Base-by-base conservation (phyloP, 37 sponge, comb jelly and placozoan species). In the Petrosia ficiformis region DNA sequence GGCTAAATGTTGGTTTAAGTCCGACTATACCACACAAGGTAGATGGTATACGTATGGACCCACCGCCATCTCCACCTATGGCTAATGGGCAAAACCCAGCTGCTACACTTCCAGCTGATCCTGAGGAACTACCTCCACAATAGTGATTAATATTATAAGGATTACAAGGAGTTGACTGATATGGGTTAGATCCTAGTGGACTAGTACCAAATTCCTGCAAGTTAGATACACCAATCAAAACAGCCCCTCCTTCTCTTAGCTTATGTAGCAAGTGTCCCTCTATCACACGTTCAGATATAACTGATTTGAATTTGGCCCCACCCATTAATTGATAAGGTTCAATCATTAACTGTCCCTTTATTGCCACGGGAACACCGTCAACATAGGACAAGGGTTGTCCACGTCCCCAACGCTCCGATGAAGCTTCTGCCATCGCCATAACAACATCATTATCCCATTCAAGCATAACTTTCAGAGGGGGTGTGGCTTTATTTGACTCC, bases 131-230 rank as follows among this genome's bases (percentile, higher is more conserved):
- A 1, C 98, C 98, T 59, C 98, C 98, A 61, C 89, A 52, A 39
- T 88, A 89, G 68, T 68, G 68, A 28, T 78, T 70, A 34, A 75
- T 42, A 73, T 97, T 83, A 75, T 94, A 91, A 1, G 98, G 95
- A 68, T 97, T 97, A 41, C 92, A 77, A n/a, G 94, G 67, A 11
- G 92, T 87, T 22, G 58, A 68, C n/a, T 64, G 57, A 74, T 94
- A 84, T 5, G 92, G 92, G 68, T 97, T 97, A 54, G 92, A 88
- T 0, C 97, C 97, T 0, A 91, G 52, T 16, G 92, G 74, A 24
- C 97, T 91, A 16, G 81, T 80, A 19, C 97, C 97, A 84, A 94
- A 85, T 70, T 97, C 97, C 10, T 86, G 90, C 87, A 97, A 80
- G 75, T 91, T 97, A 44, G 97, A 78, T 41, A 93, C 54, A 19